Conservation (phyloP, 2,113 vertebrate species). For the Hystrix cristata region DNA sequence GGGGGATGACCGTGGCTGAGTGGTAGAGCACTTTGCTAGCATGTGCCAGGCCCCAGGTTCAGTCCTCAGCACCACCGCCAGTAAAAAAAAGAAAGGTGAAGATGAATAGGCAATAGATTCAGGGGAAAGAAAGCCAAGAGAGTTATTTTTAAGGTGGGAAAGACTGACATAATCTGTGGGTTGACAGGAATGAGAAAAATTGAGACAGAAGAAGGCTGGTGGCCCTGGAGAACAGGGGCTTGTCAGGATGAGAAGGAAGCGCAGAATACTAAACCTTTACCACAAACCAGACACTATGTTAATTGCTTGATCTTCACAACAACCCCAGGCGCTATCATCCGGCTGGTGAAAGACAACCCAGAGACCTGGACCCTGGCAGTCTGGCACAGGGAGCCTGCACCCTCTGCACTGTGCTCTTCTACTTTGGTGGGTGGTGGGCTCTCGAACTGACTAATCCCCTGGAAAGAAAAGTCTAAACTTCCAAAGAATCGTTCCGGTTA, state of each 20-base stretch:
- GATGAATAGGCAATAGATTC: not conserved
- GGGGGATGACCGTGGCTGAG: not conserved
- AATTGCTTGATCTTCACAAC: not conserved
- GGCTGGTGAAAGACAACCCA: slow-evolving; percentile 5
- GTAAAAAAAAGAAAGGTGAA: not conserved
- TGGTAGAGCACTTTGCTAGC: not conserved
- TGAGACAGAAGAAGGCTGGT: not conserved
- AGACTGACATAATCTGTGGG: not conserved
- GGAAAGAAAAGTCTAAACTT: slow-evolving; percentile 6
- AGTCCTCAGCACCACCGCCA: not conserved
- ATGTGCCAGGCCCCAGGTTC: not conserved
- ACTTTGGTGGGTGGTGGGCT: not conserved
- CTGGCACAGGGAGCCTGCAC: not conserved
- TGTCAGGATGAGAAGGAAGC: not conserved
- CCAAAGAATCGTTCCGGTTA: not conserved
- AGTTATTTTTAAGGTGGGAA: not conserved
- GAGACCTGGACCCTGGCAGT: not conserved
- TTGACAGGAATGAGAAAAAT: not conserved
- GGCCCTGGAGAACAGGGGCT: not conserved
- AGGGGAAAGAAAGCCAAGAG: not conserved
- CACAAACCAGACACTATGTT: not conserved
- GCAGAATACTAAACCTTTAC: not conserved
- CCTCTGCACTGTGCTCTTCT: not conserved
- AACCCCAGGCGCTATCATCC: not conserved
- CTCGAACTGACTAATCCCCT: not conserved